Evolutionary conservation across 64 coral and sea anemone genomes (phyloP).

Genomic region (Montipora foliosa): DNA sequence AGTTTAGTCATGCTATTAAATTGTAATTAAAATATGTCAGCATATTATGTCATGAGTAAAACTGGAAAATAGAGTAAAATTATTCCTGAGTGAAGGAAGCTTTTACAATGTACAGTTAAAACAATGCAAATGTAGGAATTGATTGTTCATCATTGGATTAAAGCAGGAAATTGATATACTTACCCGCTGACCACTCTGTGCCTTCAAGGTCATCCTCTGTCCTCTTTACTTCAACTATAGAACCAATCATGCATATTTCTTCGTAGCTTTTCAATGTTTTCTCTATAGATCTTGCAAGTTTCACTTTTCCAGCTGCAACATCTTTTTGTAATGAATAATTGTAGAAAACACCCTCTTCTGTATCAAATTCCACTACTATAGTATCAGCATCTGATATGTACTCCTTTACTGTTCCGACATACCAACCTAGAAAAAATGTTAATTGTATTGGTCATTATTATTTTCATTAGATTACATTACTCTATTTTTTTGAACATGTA

Average conservation of each 20-base stretch:
- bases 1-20: no score
- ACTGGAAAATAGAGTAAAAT: not conserved
- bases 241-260: constrained; percentile 14
- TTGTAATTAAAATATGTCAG: no score
- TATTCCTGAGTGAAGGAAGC: not conserved
- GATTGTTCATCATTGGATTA: not conserved
- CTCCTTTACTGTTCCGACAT: constrained; percentile 40
- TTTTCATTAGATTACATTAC: not conserved
- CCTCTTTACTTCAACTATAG: constrained; percentile 29
- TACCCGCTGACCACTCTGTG: constrained; percentile 27
- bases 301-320: constrained; percentile 32
- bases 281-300: constrained; percentile 35
- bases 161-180: constrained; percentile 8
- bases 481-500: not conserved
- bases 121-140: not conserved
- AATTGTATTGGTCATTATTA: not conserved
- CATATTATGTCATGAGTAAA: not conserved
- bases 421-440: constrained; percentile 37
- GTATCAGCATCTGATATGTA: constrained; percentile 36
- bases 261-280: constrained; percentile 51
- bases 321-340: constrained; percentile 36
- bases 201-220: constrained; percentile 24
- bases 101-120: not conserved
- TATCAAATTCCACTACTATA: constrained; percentile 44
- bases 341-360: constrained; percentile 45